Evolutionary conservation across 2,888 invertebrate species (phyloP).

Genomic region (Hypselothyrea guttata): DNA sequence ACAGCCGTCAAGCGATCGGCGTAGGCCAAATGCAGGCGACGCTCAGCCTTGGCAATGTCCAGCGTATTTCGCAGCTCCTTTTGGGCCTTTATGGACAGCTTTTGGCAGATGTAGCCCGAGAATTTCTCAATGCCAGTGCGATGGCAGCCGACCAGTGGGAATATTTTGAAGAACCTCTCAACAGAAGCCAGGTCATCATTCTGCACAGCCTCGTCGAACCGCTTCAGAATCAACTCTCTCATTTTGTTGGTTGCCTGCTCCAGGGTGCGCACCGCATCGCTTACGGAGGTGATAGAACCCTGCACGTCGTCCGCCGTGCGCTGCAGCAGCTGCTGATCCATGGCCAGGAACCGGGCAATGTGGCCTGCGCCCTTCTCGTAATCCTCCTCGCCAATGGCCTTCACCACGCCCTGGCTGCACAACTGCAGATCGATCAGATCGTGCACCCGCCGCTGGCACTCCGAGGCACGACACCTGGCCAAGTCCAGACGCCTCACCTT

Average conservation of each 20-base stretch:
- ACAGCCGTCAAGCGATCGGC: constrained; percentile 92
- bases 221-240: constrained; percentile 84
- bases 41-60: constrained; percentile 86
- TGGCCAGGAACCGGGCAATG: constrained; percentile 95
- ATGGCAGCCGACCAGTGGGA: constrained; percentile 95
- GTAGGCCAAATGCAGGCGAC: constrained; percentile 89
- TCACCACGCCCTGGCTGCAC: constrained; percentile 98
- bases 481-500: constrained; percentile 97
- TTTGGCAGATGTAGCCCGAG: constrained; percentile 92
- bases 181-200: constrained; percentile 94
- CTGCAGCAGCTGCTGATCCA: constrained; percentile 92
- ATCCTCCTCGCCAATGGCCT: constrained; percentile 96
- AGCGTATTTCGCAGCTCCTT: constrained; percentile 88
- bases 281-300: constrained; percentile 83
- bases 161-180: constrained; percentile 97
- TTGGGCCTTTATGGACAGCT: constrained; percentile 87
- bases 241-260: constrained; percentile 90
- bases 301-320: constrained; percentile 90
- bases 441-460: constrained; percentile 96
- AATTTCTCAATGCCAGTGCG: constrained; percentile 94
- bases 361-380: constrained; percentile 98
- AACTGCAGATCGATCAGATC: constrained; percentile 96
- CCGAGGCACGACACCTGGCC: constrained; percentile 93
- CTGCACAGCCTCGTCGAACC: constrained; percentile 95
- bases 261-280: constrained; percentile 83